Evolutionary conservation across 2,888 invertebrate genomes (phyloP).

Genomic region (Eristalis pertinax): DNA sequence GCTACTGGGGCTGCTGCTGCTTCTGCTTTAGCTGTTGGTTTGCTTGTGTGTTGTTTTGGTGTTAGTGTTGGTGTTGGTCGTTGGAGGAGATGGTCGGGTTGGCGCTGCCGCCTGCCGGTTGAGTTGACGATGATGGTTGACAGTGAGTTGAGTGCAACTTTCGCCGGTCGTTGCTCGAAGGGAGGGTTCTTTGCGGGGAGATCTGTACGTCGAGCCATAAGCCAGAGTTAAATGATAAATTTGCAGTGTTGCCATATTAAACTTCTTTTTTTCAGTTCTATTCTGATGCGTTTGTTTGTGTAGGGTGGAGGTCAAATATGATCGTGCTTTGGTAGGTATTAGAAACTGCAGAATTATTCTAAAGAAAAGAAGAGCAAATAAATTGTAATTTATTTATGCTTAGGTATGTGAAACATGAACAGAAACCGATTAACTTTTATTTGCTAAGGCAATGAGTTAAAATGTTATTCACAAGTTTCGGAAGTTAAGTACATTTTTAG

Average conservation of each 20-base stretch:
- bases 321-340: neutral
- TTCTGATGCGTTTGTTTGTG: neutral
- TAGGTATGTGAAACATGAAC: no score
- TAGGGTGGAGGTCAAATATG: neutral
- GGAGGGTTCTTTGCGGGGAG: neutral
- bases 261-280: neutral
- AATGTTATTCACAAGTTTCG: no score
- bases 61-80: neutral
- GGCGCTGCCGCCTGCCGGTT: slow-evolving; percentile 1
- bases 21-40: neutral
- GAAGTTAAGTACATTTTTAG: no score
- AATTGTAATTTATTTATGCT: no score
- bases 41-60: neutral
- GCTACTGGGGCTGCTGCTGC: neutral
- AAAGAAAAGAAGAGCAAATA: no score
- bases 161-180: slow-evolving; percentile 11
- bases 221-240: slow-evolving; percentile 34
- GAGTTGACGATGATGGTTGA: slow-evolving; percentile 1
- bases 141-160: slow-evolving; percentile 47
- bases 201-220: slow-evolving; percentile 33
- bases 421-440: no score
- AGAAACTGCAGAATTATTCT: neutral
- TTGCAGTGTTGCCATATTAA: neutral
- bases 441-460: no score
- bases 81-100: neutral